Percentiles rank a stretch among this genome's conserved stretches.
These are phyloP conservation scores for Sialia sialis DNA, from an alignment of 2,113 vertebrate species.

Conservation along the genomic window DNA sequence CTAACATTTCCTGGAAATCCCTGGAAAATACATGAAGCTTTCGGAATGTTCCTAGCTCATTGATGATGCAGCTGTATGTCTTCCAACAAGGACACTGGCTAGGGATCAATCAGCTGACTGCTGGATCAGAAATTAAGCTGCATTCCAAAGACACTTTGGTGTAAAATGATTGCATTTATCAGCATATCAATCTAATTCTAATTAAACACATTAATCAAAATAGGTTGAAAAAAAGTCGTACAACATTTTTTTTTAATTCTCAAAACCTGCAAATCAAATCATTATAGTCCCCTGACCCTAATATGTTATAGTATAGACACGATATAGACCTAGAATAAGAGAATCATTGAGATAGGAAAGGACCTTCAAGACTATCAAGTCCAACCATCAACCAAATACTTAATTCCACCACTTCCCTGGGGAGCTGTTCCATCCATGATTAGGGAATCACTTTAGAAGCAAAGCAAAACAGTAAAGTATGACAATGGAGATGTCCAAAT, in stretches of 20 bases:
- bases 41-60: not conserved
- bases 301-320: not conserved
- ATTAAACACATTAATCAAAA: conserved; percentile 42
- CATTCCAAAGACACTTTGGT: not conserved
- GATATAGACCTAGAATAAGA: not conserved
- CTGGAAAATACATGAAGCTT: not conserved
- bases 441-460: not conserved
- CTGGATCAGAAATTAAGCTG: not conserved
- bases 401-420: not conserved
- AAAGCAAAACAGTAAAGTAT: not conserved
- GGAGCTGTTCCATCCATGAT: not conserved
- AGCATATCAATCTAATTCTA: conserved; percentile 13
- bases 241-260: not conserved
- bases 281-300: not conserved
- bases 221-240: not conserved
- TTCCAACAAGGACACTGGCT: not conserved
- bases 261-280: not conserved
- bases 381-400: not conserved
- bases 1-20: not conserved
- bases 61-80: not conserved
- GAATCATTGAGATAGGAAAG: not conserved
- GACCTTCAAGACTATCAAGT: not conserved
- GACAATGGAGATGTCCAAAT: not conserved
- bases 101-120: not conserved
- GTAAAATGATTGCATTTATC: not conserved